Base-by-base conservation (phyloP, 1,140 invertebrate species). In the Drosophila dunni region DNA sequence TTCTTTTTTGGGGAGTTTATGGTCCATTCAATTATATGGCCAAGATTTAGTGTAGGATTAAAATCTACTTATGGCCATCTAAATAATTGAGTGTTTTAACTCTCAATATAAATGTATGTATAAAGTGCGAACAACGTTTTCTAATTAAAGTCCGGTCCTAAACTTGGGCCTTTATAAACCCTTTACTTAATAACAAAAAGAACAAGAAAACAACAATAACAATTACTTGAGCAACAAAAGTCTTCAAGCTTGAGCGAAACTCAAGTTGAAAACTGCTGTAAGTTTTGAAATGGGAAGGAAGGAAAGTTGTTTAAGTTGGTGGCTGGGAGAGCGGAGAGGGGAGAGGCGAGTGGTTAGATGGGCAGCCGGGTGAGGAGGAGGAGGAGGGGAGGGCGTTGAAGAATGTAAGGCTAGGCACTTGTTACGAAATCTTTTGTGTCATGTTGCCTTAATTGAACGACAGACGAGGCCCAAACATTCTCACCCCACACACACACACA, bases 391-490 rank as follows among this genome's bases (percentile, higher is more conserved):
- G n/a, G 20, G 4, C 5, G 24, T 29, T 29, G 6, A 29, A 29
- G 24, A 29, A 11, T 10, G 45, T 36, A 8, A 24, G 44, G 29
- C 20, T n/a, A 44, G 17, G 65, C 61, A 61, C 73, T 75, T 75
- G 68, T 75, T 71, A 71, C 73, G 58, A 75, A 74, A 69, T 79
- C 73, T 79, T 62, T 72, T 76, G 73, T 75, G 73, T 72, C 73
- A 53, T 71, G 58, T 67, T 60, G 73, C 78, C 77, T 84, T 84
- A 85, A 85, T 79, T 85, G 82, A 85, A 86, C 82, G 70, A 73
- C 57, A 56, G 57, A 61, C 38, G 63, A 65, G 61, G 34, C 15
- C 7, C 36, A 24, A 29, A 51, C 54, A 42, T 34, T 7, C 9
- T 6, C 54, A 53, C 36, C 24, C 45, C 13, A 51, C 48, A 66